phyloP scores from a whole-genome alignment of 2,888 invertebrate species.

The Anticlea derivata region DNA sequence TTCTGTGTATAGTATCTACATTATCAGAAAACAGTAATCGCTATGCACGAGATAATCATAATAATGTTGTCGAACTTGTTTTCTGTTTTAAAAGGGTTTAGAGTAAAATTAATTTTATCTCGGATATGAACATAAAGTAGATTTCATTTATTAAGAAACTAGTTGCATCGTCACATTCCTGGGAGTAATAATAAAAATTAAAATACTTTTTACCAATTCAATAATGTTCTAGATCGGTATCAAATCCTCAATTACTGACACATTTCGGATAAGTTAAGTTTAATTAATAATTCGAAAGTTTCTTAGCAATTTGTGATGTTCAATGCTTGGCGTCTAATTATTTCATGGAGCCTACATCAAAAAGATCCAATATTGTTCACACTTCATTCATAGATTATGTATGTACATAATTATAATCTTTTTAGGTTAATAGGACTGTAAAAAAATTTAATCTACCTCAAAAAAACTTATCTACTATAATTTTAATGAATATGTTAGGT shows the following conservation, averaged over 20 bases:
- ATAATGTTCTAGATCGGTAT: conserved; percentile 6
- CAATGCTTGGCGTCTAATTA: conserved; percentile 63
- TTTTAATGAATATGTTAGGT: conserved; percentile 76
- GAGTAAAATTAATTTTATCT: too few relatives aligned
- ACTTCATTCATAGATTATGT: conserved; percentile 64
- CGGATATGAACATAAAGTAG: too few relatives aligned
- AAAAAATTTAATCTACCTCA: conserved; percentile 83
- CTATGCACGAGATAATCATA: too few relatives aligned
- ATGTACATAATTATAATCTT: conserved; percentile 80
- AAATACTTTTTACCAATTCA: conserved; percentile 3
- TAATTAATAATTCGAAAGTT: conserved; percentile 49
- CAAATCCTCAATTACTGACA: conserved; percentile 11
- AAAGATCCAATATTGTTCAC: conserved; percentile 71
- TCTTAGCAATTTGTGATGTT: conserved; percentile 41
- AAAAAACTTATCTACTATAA: conserved; percentile 79
- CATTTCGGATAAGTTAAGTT: conserved; percentile 19
- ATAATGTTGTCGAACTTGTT: too few relatives aligned
- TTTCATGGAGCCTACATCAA: conserved; percentile 51
- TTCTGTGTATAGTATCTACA: too few relatives aligned
- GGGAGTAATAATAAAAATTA: not conserved
- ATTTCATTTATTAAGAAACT: not conserved
- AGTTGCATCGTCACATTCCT: not conserved
- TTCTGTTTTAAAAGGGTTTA: too few relatives aligned
- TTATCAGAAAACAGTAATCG: too few relatives aligned
- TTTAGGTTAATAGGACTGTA: conserved; percentile 83